These are phyloP conservation scores for Aphidius gifuensis DNA, from an alignment of 1,140 invertebrate genomes.

Conservation along the genomic window DNA sequence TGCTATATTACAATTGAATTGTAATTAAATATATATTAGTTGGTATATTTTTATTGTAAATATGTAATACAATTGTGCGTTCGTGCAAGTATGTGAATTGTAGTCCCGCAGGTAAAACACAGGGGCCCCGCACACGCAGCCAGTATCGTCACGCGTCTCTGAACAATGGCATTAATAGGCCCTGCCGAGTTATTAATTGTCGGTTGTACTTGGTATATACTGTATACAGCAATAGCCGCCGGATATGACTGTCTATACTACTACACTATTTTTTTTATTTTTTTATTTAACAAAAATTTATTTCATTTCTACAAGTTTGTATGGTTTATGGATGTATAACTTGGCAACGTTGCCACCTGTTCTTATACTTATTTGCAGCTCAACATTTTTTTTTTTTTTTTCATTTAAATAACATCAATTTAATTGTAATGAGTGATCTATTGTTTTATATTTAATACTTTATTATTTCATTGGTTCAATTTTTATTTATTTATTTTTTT, in stretches of 20 bases:
- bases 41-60: background rate
- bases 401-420: no score
- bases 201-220: constrained; percentile 28
- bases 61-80: background rate
- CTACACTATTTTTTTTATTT: constrained; percentile 8
- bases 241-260: constrained; percentile 54
- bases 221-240: constrained; percentile 31
- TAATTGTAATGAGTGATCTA: no score
- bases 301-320: background rate
- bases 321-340: background rate
- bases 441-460: background rate
- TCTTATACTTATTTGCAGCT: no score
- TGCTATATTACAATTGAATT: no score
- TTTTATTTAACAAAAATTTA: background rate
- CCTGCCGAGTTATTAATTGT: constrained; percentile 54
- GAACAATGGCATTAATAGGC: constrained; percentile 56
- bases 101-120: constrained; percentile 20
- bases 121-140: constrained; percentile 30
- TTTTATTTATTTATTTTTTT: constrained; percentile 3
- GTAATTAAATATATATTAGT: background rate
- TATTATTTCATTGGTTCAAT: background rate
- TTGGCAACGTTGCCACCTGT: background rate
- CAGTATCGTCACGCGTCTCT: constrained; percentile 53
- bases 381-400: no score
- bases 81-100: constrained; percentile 7